Evolutionary conservation across 2,888 invertebrate genomes (phyloP), one percentile per base, ranked within the genome.

Genomic region (Scaeva pyrastri): DNA sequence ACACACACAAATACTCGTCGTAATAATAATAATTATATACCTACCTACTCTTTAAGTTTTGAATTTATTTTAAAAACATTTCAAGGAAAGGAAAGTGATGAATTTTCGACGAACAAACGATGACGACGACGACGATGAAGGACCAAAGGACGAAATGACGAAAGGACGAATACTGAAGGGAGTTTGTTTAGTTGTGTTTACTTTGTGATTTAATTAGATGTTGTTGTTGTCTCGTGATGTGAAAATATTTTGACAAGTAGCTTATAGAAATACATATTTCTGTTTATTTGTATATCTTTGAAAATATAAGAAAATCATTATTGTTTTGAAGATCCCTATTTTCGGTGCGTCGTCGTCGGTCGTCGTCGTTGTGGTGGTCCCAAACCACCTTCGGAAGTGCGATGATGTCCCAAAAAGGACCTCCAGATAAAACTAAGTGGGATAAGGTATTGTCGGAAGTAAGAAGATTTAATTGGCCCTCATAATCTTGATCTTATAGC

Each of bases 171-270:
- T 52, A 23, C 14, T 50, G 5, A 2, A 8, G n/a, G 14, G 23
- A 52, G 23, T 52, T 52, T 52, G 23, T 23, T 52, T 23, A 26
- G 23, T 52, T 52, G 26, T 52, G 23, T 52, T 52, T 52, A 52
- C 52, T 52, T 52, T 52, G 52, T 52, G 8, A 26, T 52, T 52
- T 26, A 52, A 52, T 52, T 52, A 52, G 52, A 52, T 52, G 8
- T 31, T 31, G 31, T 31, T 31, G 31, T 52, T 52, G 7, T 52
- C 23, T n/a, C n/a, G 7, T 23, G 14, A 52, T 26, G n/a, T n/a
- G 23, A 23, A 23, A 52, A 52, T 23, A 23, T 52, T 52, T 52
- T 52, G 52, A 23, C 23, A 23, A 23, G 52, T 23, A 23, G 52
- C 52, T 50, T 50, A 50, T 19, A 11, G 11, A 48, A 48, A 50